A percentile compares a stretch with the other conserved stretches of the same genome.
Conservation (phyloP, 2,113 vertebrate species). For the Nesoenas mayeri region DNA sequence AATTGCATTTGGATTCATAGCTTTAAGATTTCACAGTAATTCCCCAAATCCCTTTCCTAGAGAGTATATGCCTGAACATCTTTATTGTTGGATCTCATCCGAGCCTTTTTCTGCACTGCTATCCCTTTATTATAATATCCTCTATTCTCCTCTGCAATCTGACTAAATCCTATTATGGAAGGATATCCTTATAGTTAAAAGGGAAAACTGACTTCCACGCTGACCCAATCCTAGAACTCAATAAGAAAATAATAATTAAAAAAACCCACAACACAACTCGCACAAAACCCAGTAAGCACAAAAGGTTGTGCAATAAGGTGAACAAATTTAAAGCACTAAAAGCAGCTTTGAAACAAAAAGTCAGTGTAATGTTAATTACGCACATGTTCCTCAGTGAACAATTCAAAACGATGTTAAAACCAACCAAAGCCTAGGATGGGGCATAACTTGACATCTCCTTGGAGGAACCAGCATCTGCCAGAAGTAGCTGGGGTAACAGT, state of each 20-base stretch:
- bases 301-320: background rate
- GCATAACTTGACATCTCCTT: background rate
- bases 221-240: background rate
- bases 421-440: background rate
- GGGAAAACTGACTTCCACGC: background rate
- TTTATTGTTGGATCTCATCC: background rate
- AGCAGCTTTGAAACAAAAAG: background rate
- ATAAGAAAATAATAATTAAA: background rate
- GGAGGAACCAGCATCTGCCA: background rate
- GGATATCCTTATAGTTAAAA: background rate
- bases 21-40: slow-evolving; percentile 24
- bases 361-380: background rate
- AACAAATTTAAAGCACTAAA: background rate
- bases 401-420: background rate
- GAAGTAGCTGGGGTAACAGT: background rate
- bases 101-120: background rate
- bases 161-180: background rate
- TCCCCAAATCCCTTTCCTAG: slow-evolving; percentile 16
- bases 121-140: background rate
- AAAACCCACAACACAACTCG: too few species aligned
- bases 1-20: background rate
- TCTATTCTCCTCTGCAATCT: background rate
- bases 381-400: background rate
- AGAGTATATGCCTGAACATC: background rate
- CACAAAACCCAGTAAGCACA: background rate